phyloP scores from a whole-genome alignment of 2,888 invertebrate genomes.

The Pogonocherus hispidulus region DNA sequence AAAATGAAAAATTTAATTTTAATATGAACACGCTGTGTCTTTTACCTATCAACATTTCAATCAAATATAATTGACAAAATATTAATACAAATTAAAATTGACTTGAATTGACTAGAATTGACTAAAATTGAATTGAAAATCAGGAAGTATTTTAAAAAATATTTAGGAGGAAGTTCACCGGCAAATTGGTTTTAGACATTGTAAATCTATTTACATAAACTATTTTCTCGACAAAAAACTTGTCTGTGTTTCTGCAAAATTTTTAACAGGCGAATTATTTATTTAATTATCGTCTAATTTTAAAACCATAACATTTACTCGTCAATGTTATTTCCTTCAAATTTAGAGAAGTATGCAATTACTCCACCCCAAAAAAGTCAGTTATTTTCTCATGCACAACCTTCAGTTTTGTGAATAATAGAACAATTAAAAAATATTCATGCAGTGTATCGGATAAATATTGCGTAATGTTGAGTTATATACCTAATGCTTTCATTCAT shows the following conservation, averaged over 20 bases:
- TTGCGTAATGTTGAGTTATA: not conserved
- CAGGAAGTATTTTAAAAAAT: not conserved
- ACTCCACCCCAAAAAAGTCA: conserved; percentile 1
- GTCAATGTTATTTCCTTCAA: conserved; percentile 28
- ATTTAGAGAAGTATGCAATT: conserved; percentile 21
- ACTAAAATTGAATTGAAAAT: no score
- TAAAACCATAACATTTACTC: conserved; percentile 17
- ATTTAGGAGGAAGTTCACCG: not conserved
- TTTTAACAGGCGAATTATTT: not conserved
- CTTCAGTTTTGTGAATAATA: conserved; percentile 7
- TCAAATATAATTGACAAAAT: no score
- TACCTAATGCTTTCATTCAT: no score
- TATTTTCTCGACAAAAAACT: not conserved
- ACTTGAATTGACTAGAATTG: no score
- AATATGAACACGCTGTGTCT: no score
- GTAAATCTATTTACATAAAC: not conserved
- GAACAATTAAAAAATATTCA: not conserved
- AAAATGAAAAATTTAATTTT: no score
- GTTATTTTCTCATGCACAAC: not conserved
- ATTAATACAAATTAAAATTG: no score
- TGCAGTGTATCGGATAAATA: not conserved
- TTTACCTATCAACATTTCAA: no score
- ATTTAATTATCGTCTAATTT: conserved; percentile 5
- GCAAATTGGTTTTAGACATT: not conserved
- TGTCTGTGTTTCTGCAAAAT: conserved; percentile 5